Evolutionary conservation across 2,888 invertebrate species (phyloP).

Genomic region (Anoncus sp.): DNA sequence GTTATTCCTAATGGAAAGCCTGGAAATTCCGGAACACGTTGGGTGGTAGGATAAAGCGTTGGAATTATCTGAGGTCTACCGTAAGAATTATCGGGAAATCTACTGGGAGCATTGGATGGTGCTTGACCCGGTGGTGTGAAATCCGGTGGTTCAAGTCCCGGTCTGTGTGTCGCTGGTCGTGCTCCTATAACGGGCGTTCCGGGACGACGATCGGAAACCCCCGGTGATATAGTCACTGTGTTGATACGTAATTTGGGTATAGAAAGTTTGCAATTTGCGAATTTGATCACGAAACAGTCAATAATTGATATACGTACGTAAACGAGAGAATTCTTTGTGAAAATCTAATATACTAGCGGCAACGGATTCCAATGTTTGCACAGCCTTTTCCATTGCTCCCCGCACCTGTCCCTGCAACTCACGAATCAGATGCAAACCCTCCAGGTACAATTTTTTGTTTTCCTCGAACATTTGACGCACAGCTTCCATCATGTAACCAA

Average conservation of each 20-base stretch:
- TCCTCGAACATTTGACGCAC: background rate
- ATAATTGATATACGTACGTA: slow-evolving; percentile 33
- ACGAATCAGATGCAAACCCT: background rate
- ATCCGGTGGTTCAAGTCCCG: slow-evolving; percentile 15
- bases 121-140: slow-evolving; percentile 20
- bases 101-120: slow-evolving; percentile 17
- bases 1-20: no score
- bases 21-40: no score
- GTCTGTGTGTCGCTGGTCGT: background rate
- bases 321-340: background rate
- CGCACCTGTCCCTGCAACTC: background rate
- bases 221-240: background rate
- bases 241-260: slow-evolving; percentile 16
- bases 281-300: no score
- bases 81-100: background rate
- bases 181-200: background rate
- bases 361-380: background rate
- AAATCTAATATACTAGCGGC: slow-evolving; percentile 7
- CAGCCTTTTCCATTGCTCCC: background rate
- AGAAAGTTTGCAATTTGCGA: no score
- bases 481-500: background rate
- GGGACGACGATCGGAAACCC: background rate
- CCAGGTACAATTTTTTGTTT: background rate
- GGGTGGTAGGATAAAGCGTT: background rate
- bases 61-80: slow-evolving; percentile 14